Evolutionary conservation across 2,888 invertebrate genomes (phyloP).

Genomic region (Sepioteuthis lessoniana): DNA sequence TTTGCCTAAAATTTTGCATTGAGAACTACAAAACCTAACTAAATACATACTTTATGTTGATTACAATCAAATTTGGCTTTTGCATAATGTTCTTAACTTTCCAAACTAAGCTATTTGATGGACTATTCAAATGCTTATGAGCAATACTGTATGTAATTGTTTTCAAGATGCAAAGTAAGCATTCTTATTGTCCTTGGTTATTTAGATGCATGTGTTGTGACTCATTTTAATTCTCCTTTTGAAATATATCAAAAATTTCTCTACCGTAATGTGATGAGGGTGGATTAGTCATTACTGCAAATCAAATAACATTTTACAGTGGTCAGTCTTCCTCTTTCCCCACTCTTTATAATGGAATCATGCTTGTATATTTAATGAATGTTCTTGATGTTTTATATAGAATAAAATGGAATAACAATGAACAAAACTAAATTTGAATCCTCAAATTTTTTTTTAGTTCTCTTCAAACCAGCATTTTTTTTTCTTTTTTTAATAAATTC

Average conservation of each 20-base stretch:
- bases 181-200: background rate
- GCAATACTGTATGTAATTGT: background rate
- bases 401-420: background rate
- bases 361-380: background rate
- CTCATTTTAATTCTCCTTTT: background rate
- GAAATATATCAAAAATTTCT: background rate
- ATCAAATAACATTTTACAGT: background rate
- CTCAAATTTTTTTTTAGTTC: background rate
- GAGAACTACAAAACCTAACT: no score
- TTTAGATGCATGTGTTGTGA: background rate
- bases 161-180: background rate
- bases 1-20: no score
- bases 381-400: background rate
- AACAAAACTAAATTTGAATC: background rate
- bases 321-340: background rate
- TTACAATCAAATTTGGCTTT: no score
- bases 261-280: background rate
- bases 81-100: no score
- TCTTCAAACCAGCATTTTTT: no score
- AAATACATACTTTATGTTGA: no score
- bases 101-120: no score
- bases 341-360: background rate
- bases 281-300: background rate
- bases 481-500: no score
- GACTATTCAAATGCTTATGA: no score